Evolutionary conservation across 35 echinoderm and acorn worm genomes (phyloP).

Genomic region (Lytechinus pictus): DNA sequence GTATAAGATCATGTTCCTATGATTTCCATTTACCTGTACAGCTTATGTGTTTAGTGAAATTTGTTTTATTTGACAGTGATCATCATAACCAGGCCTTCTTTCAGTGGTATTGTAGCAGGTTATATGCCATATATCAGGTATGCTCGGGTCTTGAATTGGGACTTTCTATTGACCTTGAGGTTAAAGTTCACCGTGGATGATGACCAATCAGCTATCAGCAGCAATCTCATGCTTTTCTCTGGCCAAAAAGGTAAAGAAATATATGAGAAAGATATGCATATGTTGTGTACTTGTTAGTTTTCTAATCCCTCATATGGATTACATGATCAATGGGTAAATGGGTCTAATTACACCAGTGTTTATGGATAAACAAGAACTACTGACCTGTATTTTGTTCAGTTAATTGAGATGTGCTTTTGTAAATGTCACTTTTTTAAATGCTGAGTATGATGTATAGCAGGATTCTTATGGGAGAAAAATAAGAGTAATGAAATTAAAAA

Average conservation of each 20-base stretch:
- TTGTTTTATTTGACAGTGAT: constrained; percentile 56
- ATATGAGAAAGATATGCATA: not conserved
- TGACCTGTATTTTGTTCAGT: not conserved
- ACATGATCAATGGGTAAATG: no score
- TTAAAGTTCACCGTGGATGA: constrained; percentile 76
- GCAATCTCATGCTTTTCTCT: constrained; percentile 77
- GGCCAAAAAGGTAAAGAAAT: constrained; percentile 71
- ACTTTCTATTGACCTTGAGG: constrained; percentile 74
- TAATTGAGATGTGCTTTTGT: no score
- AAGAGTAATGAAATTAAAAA: no score
- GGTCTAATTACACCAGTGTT: no score
- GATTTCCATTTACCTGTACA: not conserved
- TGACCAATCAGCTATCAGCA: constrained; percentile 46
- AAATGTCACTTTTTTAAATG: no score
- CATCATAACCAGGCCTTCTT: constrained; percentile 64
- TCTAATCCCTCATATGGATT: not conserved
- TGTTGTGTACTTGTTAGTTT: not conserved
- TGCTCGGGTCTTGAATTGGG: constrained; percentile 80
- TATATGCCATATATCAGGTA: constrained; percentile 70
- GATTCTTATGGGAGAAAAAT: no score
- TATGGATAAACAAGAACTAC: no score
- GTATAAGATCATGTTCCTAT: no score
- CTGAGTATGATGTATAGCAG: no score
- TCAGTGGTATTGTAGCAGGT: constrained; percentile 59
- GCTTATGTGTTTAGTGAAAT: not conserved